Conservation (phyloP, 2,113 vertebrate species). For the Porphyrio hochstetteri region DNA sequence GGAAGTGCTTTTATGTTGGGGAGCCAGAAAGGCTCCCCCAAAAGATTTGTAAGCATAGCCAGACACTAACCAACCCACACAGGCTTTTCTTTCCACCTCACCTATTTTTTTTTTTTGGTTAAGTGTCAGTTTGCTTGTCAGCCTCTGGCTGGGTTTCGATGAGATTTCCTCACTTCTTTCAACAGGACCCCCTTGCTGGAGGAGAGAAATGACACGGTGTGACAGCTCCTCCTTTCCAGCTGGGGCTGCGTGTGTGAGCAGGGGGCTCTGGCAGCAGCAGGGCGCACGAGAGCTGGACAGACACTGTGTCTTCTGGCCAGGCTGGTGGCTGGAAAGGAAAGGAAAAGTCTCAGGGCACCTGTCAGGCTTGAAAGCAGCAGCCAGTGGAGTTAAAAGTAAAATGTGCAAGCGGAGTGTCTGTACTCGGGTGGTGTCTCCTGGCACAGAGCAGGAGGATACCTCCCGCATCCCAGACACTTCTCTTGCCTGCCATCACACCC, state of each 20-base stretch:
- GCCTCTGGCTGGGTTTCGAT: neutral
- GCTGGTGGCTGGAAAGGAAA: neutral
- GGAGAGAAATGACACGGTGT: neutral
- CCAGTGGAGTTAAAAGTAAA: neutral
- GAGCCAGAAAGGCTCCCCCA: neutral
- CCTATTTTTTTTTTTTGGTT: neutral
- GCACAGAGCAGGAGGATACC: neutral
- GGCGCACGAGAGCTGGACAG: fast-evolving
- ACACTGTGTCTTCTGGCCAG: neutral
- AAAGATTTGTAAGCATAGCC: neutral
- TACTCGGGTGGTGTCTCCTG: neutral
- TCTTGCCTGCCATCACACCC: neutral
- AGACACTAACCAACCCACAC: neutral
- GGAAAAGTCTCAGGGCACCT: neutral
- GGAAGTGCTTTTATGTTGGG: neutral
- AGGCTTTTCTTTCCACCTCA: neutral
- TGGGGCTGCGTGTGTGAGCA: fast-evolving
- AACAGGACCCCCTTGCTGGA: neutral
- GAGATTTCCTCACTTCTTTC: neutral
- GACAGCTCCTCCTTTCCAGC: neutral
- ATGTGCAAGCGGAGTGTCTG: neutral
- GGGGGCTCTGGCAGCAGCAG: fast-evolving
- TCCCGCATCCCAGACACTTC: fast-evolving
- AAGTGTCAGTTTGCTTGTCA: constrained; percentile 26
- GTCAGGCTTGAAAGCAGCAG: neutral